Evolutionary conservation across 2,888 invertebrate species (phyloP).

Genomic region (Orchesellides sinensis): DNA sequence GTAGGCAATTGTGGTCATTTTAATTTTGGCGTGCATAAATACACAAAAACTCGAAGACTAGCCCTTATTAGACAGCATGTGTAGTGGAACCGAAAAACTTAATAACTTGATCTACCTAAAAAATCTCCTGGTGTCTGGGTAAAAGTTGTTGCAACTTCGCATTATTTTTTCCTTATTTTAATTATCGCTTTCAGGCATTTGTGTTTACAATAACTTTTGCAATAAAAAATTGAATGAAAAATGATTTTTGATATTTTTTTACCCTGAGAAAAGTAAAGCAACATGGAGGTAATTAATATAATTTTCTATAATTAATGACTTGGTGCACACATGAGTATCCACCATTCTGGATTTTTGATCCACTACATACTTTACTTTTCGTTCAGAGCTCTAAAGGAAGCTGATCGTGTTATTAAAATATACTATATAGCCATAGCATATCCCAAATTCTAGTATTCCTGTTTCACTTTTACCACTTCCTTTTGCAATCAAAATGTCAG

Average conservation of each 20-base stretch:
- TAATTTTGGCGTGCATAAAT: no score
- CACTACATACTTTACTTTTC: no score
- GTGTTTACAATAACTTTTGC: slow-evolving; percentile 9
- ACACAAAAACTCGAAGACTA: no score
- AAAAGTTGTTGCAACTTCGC: not conserved
- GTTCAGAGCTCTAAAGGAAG: not conserved
- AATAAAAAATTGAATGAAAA: slow-evolving; percentile 34
- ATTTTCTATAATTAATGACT: slow-evolving; percentile 56
- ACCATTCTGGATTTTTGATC: not conserved
- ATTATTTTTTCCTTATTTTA: slow-evolving; percentile 10
- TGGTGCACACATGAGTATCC: not conserved
- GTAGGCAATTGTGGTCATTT: no score
- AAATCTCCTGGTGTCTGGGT: not conserved
- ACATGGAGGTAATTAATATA: slow-evolving; percentile 58
- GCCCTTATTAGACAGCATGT: no score
- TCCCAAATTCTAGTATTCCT: not conserved
- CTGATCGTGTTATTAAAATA: slow-evolving; percentile 1
- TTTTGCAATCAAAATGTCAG: slow-evolving; percentile 57
- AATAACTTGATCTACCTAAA: no score
- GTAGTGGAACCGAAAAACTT: no score
- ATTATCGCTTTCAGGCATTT: slow-evolving; percentile 53
- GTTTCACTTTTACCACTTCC: slow-evolving; percentile 55
- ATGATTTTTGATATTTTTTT: slow-evolving; percentile 27
- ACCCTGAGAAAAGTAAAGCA: slow-evolving; percentile 1
- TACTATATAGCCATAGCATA: not conserved